Base-by-base conservation (phyloP, 2,113 vertebrate genomes). In the Vireo altiloquus region DNA sequence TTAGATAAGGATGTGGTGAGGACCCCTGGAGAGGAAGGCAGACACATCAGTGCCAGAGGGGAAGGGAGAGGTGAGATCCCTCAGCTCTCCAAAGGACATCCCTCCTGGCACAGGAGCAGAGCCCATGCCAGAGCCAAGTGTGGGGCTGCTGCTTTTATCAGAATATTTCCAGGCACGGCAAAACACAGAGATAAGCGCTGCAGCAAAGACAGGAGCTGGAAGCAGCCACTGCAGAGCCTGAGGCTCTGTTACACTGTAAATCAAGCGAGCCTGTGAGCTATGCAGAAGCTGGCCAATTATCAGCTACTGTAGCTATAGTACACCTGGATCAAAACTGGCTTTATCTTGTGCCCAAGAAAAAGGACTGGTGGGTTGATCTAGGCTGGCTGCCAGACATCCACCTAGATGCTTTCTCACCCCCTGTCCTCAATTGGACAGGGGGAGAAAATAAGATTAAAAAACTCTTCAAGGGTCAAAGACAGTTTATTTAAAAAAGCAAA, bases 81-180 rank as follows among this genome's bases (percentile, higher is more conserved):
- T 47, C 35, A 39, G 39, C 20, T 82, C 40, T 42, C 40, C 0
- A 0, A 30, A 44, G 54, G 63, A 72, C 44, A 89, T 13, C 22
- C 13, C 27, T 89, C 33, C 47, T 2, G 1, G 70, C 70, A 70
- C 47, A 61, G 47, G 9, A 70, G 30, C 2, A 0, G n/a, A 7
- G 17, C 46, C 21, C 0, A 0, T 52, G 68, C 84, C 69, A 77
- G 59, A 27, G 50, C 64, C 84, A 65, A 40, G 31, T 0, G 0
- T 19, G 7, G 1, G 40, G 68, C n/a, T 4, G 1, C 72, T 94
- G 72, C 64, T 91, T 91, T 91, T 95, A 94, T 96, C 88, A 89
- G 69, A 84, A 49, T 10, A 35, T 56, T 94, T 39, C 90, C 84
- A 91, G 92, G 59, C 54, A 0, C 37, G 46, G 64, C 7, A 1